Conservation (phyloP, 1,140 invertebrate species). For the Euwallacea fornicatus region DNA sequence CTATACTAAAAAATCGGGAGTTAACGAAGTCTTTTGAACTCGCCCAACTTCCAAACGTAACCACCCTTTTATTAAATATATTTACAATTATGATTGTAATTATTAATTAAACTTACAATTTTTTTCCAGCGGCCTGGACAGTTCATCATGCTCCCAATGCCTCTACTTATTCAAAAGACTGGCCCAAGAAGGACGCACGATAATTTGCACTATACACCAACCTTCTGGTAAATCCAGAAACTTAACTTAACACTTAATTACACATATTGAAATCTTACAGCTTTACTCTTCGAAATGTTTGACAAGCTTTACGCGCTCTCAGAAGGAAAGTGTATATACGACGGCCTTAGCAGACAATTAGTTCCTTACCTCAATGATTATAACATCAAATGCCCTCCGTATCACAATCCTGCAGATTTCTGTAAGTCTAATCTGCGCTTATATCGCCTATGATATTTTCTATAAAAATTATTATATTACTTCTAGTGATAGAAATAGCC, state of each 20-base stretch:
- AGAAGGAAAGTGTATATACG: slow-evolving; percentile 85
- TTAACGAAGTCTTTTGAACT: too few relatives aligned
- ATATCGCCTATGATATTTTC: background rate
- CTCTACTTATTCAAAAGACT: slow-evolving; percentile 78
- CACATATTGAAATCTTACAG: slow-evolving; percentile 54
- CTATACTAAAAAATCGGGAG: too few relatives aligned
- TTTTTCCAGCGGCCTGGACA: slow-evolving; percentile 82
- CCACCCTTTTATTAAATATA: too few relatives aligned
- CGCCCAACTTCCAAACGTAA: too few relatives aligned
- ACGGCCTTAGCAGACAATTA: slow-evolving; percentile 72
- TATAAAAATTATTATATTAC: background rate
- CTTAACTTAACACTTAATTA: background rate
- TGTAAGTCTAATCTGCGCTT: slow-evolving; percentile 60
- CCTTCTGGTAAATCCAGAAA: slow-evolving; percentile 59
- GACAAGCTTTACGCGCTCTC: slow-evolving; percentile 91
- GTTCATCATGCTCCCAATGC: slow-evolving; percentile 86
- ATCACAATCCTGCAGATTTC: slow-evolving; percentile 96
- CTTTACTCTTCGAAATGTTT: slow-evolving; percentile 94
- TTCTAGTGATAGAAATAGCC: slow-evolving; percentile 74
- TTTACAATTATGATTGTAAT: background rate
- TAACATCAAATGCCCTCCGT: slow-evolving; percentile 82
- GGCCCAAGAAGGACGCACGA: slow-evolving; percentile 83
- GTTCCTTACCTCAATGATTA: slow-evolving; percentile 80
- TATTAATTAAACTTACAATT: background rate
- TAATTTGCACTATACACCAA: slow-evolving; percentile 96